Percentiles rank a stretch among this genome's conserved stretches.
Evolutionary conservation across 2,797 vertebrate species (phyloP).

Genomic region (Dendrocincla tyrannina): DNA sequence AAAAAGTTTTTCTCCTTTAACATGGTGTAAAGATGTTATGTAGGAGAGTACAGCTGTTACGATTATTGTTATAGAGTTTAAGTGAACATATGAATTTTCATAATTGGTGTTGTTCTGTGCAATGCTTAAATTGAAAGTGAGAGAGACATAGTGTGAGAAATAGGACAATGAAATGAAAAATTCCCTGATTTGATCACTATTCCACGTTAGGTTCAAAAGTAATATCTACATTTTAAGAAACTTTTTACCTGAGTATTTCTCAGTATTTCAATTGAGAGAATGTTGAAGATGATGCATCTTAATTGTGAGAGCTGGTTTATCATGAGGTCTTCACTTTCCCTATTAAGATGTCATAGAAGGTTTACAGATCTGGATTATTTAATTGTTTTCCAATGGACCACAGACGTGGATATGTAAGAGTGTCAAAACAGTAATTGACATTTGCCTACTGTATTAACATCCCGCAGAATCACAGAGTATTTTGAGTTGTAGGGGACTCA

Average conservation of each 20-base stretch:
- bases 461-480: neutral
- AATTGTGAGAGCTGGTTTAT: neutral
- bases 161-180: neutral
- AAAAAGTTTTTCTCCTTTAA: neutral
- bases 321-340: neutral
- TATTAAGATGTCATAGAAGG: neutral
- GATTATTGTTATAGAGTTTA: neutral
- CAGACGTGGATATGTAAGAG: neutral
- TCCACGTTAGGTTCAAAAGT: neutral
- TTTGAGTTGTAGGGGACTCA: neutral
- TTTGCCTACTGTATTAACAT: neutral
- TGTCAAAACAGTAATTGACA: neutral
- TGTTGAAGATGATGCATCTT: neutral
- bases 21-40: neutral
- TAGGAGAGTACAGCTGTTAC: neutral
- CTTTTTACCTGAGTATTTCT: neutral
- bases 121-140: neutral
- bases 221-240: neutral
- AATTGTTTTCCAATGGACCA: neutral
- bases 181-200: neutral
- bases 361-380: neutral
- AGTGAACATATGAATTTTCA: neutral
- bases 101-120: neutral
- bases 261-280: neutral
- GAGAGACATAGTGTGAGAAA: neutral